Percentiles rank a stretch among this genome's conserved stretches.
Conservation (phyloP, 2,797 vertebrate genomes). For the Enteromius radiatus region DNA sequence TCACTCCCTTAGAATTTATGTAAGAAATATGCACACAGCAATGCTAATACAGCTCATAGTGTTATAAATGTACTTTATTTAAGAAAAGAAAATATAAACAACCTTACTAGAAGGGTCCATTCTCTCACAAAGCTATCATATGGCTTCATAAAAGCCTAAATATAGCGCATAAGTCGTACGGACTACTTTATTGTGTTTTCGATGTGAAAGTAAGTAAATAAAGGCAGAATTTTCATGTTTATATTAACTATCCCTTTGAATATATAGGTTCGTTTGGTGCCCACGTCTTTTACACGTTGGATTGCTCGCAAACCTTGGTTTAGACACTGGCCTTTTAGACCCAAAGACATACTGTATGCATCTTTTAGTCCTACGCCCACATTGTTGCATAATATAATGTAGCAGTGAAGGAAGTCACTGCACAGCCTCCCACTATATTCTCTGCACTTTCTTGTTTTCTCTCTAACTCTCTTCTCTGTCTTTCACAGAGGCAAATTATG, state of each 20-base stretch:
- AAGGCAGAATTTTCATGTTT: neutral
- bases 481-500: constrained; percentile 93
- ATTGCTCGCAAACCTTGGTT: constrained; percentile 24
- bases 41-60: neutral
- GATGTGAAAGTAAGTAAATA: neutral
- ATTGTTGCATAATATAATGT: constrained; percentile 56
- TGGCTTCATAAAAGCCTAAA: neutral
- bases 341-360: constrained; percentile 50
- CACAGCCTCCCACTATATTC: constrained; percentile 54
- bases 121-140: neutral
- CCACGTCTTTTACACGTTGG: neutral
- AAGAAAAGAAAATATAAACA: neutral
- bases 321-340: constrained; percentile 50
- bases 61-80: neutral
- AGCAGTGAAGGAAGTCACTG: constrained; percentile 53
- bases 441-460: constrained; percentile 38
- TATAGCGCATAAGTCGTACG: neutral
- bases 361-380: constrained; percentile 55
- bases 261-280: neutral
- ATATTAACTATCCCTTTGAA: neutral
- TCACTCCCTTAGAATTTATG: neutral
- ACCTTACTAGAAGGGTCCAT: neutral
- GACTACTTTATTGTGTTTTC: neutral
- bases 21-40: neutral
- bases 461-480: constrained; percentile 37